Percentiles rank a stretch among this genome's conserved stretches.
phyloP scores from a whole-genome alignment of 2,113 vertebrate species.

The Nesogale talazaci region DNA sequence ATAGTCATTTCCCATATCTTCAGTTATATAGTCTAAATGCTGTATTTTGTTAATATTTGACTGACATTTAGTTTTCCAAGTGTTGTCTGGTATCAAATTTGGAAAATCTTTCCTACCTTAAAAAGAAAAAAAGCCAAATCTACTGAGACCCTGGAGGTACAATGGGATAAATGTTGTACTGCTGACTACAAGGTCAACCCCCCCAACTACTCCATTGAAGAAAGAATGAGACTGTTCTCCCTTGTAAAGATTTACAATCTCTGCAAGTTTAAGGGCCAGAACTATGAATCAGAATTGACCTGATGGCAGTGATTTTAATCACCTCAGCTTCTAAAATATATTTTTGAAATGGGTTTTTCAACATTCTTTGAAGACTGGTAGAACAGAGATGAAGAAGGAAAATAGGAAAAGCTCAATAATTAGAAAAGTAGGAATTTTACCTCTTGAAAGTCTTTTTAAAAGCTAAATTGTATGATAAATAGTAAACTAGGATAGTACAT shows the following conservation, averaged over 20 bases:
- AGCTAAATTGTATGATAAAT: constrained; percentile 25
- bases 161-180: too few species aligned
- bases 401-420: constrained; percentile 18
- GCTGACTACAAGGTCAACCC: too few species aligned
- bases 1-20: neutral
- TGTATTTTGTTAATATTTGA: constrained; percentile 53
- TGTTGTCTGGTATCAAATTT: constrained; percentile 17
- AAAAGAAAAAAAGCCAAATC: too few species aligned
- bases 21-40: neutral
- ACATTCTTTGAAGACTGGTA: neutral
- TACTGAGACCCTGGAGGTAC: too few species aligned
- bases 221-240: too few species aligned
- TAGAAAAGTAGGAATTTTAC: constrained; percentile 22
- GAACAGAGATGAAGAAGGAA: constrained; percentile 19
- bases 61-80: constrained; percentile 16
- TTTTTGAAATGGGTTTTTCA: too few species aligned
- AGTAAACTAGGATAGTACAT: constrained; percentile 39
- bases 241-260: too few species aligned
- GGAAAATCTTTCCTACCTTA: neutral
- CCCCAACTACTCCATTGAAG: too few species aligned
- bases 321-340: too few species aligned
- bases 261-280: too few species aligned
- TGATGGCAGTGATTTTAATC: too few species aligned
- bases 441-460: constrained; percentile 13
- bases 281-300: too few species aligned